Conservation (phyloP, 1,140 invertebrate genomes). For the Hypothenemus hampei region DNA sequence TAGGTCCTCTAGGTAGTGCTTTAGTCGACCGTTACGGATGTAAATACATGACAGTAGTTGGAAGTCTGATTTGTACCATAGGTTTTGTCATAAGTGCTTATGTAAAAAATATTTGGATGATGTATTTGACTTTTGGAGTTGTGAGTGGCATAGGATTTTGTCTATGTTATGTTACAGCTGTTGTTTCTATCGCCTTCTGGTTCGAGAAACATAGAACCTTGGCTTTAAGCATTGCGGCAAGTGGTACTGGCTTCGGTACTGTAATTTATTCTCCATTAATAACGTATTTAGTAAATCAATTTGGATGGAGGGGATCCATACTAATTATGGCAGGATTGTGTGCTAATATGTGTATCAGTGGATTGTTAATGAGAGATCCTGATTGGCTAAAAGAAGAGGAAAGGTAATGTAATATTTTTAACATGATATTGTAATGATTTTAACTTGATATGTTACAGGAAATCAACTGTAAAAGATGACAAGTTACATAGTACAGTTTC, state of each 20-base stretch:
- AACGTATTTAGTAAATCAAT: slow-evolving; percentile 66
- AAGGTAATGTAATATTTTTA: not conserved
- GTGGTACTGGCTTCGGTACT: slow-evolving; percentile 80
- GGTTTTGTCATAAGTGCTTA: slow-evolving; percentile 77
- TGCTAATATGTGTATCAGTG: slow-evolving; percentile 84
- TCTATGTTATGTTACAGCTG: slow-evolving; percentile 84
- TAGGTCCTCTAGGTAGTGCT: slow-evolving; percentile 76
- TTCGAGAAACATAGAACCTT: slow-evolving; percentile 89
- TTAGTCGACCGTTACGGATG: slow-evolving; percentile 88
- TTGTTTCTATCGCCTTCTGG: slow-evolving; percentile 92
- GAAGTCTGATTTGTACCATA: slow-evolving; percentile 66
- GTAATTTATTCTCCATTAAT: slow-evolving; percentile 82
- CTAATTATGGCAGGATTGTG: slow-evolving; percentile 55
- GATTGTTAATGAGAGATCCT: slow-evolving; percentile 80
- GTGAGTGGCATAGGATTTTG: slow-evolving; percentile 81
- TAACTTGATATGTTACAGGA: slow-evolving; percentile 8
- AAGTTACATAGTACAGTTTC: not conserved
- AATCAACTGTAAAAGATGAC: not conserved
- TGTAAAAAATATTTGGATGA: slow-evolving; percentile 64
- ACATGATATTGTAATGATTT: not conserved
- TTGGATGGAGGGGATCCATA: slow-evolving; percentile 82
- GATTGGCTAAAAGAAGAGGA: slow-evolving; percentile 63
- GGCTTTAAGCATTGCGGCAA: slow-evolving; percentile 87
- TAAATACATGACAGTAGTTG: slow-evolving; percentile 74
- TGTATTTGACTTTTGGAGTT: slow-evolving; percentile 82